Evolutionary conservation across 2,797 vertebrate species (phyloP).

Genomic region (Hyperoplus immaculatus): DNA sequence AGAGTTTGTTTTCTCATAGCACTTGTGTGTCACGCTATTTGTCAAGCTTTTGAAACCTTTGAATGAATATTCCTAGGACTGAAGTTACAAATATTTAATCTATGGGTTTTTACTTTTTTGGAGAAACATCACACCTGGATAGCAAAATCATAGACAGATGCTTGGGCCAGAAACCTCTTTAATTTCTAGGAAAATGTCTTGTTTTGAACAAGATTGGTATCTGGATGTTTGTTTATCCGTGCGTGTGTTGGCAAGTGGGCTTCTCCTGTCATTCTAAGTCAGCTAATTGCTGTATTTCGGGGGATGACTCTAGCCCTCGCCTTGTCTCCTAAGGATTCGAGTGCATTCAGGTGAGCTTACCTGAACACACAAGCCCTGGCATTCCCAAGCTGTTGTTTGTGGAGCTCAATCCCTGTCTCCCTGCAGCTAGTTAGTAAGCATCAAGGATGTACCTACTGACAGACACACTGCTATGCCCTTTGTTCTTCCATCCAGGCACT

Average conservation of each 20-base stretch:
- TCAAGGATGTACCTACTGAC: slow-evolving; percentile 68
- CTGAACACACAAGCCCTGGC: slow-evolving; percentile 70
- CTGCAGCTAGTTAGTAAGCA: slow-evolving; percentile 72
- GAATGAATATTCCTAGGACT: slow-evolving; percentile 55
- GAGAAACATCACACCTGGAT: slow-evolving; percentile 45
- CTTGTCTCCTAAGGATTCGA: slow-evolving; percentile 60
- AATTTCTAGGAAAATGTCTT: slow-evolving; percentile 46
- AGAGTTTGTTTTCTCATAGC: slow-evolving; percentile 23
- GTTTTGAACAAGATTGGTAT: slow-evolving; percentile 30
- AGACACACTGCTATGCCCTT: slow-evolving; percentile 60
- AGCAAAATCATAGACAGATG: slow-evolving; percentile 15
- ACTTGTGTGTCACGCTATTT: slow-evolving; percentile 49
- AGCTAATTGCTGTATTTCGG: slow-evolving; percentile 64
- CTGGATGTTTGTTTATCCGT: slow-evolving; percentile 17
- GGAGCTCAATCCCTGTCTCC: slow-evolving; percentile 67
- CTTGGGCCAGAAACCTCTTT: slow-evolving; percentile 26
- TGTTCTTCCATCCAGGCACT: slow-evolving; percentile 68
- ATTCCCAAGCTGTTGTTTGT: slow-evolving; percentile 75
- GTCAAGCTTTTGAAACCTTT: slow-evolving; percentile 53
- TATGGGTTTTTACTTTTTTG: slow-evolving; percentile 33
- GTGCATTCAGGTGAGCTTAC: slow-evolving; percentile 80
- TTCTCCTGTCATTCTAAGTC: slow-evolving; percentile 55
- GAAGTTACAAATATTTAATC: slow-evolving; percentile 52
- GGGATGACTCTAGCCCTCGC: slow-evolving; percentile 36
- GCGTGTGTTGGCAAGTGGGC: slow-evolving; percentile 16